Conservation (phyloP, 1,140 invertebrate genomes). For the Drosophila orena region DNA sequence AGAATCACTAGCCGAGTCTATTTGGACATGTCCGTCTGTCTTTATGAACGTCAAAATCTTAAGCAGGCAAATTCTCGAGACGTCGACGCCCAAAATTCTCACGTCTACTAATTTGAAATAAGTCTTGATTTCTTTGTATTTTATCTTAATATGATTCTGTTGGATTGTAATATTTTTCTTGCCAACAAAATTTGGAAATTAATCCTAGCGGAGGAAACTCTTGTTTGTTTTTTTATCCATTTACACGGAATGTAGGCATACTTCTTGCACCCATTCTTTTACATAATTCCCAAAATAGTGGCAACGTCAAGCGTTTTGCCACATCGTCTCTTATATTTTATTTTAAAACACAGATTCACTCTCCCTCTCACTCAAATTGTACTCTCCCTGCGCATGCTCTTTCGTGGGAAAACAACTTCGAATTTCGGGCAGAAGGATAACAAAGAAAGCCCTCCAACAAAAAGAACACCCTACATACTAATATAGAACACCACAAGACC, state of each 20-base stretch:
- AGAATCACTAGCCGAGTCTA: too few species aligned
- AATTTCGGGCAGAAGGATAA: conserved; percentile 42
- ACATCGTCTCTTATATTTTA: conserved; percentile 15
- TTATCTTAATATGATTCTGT: too few species aligned
- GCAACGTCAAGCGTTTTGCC: conserved; percentile 9
- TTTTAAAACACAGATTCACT: not conserved
- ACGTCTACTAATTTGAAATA: too few species aligned
- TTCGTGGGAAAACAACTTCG: conserved; percentile 29
- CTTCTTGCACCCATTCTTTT: not conserved
- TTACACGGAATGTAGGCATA: not conserved
- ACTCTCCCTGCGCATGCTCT: conserved; percentile 15
- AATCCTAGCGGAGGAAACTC: too few species aligned
- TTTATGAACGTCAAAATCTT: too few species aligned
- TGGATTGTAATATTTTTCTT: too few species aligned
- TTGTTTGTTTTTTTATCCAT: too few species aligned
- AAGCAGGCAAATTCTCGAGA: too few species aligned
- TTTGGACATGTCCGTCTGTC: too few species aligned
- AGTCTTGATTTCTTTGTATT: too few species aligned
- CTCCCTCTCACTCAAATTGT: not conserved
- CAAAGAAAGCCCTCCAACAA: conserved; percentile 20
- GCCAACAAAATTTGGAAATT: too few species aligned
- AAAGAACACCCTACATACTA: conserved; percentile 40
- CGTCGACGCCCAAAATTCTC: too few species aligned
- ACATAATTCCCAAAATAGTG: conserved; percentile 36
- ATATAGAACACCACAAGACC: conserved; percentile 65